Percentiles rank a stretch among this genome's conserved stretches.
phyloP scores from a whole-genome alignment of 2,797 vertebrate species.

The Loriculus beryllinus region DNA sequence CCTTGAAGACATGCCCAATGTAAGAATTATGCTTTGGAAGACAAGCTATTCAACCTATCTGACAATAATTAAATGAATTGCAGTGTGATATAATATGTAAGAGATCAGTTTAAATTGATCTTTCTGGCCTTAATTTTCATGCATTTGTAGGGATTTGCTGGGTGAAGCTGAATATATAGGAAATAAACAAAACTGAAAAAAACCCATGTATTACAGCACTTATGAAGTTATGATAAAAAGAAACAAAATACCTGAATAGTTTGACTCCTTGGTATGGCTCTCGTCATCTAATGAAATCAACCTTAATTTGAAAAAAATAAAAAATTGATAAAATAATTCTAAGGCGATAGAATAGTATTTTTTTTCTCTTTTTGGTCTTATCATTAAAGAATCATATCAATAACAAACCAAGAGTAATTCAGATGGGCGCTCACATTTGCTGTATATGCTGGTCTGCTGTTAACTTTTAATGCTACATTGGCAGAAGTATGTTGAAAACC shows the following conservation, averaged over 20 bases:
- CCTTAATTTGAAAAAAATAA: constrained; percentile 74
- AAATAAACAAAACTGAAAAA: neutral
- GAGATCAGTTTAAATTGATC: neutral
- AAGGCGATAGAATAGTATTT: neutral
- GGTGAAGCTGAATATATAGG: neutral
- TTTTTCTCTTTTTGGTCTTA: neutral
- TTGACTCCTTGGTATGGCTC: constrained; percentile 69
- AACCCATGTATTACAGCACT: neutral
- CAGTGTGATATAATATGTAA: neutral
- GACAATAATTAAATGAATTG: neutral
- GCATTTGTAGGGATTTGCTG: neutral
- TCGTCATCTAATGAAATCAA: constrained; percentile 87
- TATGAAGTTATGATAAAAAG: neutral
- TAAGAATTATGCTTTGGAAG: neutral
- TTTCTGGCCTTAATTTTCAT: neutral
- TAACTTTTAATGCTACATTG: neutral
- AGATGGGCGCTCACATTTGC: neutral
- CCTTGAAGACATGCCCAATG: neutral
- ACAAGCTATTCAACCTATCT: neutral
- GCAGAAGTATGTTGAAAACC: neutral
- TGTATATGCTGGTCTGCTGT: neutral
- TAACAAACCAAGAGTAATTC: neutral
- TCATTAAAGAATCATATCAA: neutral
- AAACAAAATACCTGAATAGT: constrained; percentile 78
- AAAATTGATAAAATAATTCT: neutral